Conservation (phyloP, 2,888 invertebrate genomes). For the Piscicola geometra region DNA sequence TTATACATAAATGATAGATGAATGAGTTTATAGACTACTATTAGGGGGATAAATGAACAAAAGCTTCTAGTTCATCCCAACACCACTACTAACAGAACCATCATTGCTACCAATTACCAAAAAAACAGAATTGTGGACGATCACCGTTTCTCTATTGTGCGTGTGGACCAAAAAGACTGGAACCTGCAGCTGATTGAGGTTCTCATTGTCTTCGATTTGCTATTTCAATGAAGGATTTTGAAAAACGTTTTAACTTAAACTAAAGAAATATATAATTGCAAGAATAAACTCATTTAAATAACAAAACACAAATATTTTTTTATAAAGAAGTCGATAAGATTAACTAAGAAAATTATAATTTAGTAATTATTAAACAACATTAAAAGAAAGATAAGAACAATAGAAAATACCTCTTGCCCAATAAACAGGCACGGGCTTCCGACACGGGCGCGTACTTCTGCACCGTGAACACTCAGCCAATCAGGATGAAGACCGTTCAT, state of each 20-base stretch:
- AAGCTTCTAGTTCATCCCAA: no score
- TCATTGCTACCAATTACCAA: no score
- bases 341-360: background rate
- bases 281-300: no score
- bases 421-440: background rate
- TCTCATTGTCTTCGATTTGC: background rate
- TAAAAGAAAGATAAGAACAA: background rate
- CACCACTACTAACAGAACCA: no score
- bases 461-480: slow-evolving; percentile 23
- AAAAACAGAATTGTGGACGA: slow-evolving; percentile 20
- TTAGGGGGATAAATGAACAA: no score
- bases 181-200: slow-evolving; percentile 18
- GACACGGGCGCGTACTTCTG: slow-evolving; percentile 27
- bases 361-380: background rate
- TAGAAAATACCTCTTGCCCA: background rate
- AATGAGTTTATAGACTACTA: no score
- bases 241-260: no score
- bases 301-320: no score
- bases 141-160: slow-evolving; percentile 22
- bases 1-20: no score
- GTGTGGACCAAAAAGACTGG: slow-evolving; percentile 25
- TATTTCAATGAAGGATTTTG: no score
- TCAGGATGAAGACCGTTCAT: slow-evolving; percentile 18
- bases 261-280: no score
- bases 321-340: no score